These are phyloP conservation scores for Glaucomys volans DNA, from an alignment of 2,113 vertebrate species.

Conservation along the genomic window DNA sequence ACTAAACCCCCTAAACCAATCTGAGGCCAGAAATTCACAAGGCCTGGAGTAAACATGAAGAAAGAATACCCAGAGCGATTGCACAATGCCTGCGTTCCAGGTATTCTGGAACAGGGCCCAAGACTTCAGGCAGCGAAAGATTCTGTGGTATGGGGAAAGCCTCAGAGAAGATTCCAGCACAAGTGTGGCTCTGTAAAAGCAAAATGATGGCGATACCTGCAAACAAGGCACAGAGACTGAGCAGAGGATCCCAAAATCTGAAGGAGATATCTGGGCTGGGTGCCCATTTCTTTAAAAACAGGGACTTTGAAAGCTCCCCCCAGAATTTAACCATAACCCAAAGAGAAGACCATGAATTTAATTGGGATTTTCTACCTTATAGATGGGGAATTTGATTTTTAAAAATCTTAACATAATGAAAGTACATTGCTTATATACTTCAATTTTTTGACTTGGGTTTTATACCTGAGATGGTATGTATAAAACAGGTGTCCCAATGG, in stretches of 20 bases:
- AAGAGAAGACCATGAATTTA: background rate
- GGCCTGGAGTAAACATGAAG: background rate
- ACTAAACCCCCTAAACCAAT: background rate
- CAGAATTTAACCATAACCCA: background rate
- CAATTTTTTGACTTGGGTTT: conserved; percentile 12
- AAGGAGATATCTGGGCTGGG: background rate
- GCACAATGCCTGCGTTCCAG: background rate
- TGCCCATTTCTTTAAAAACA: conserved; percentile 5
- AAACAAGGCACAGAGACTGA: background rate
- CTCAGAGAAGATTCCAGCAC: background rate
- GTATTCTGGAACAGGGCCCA: background rate
- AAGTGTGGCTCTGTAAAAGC: background rate
- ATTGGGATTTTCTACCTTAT: background rate
- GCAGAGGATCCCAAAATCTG: background rate
- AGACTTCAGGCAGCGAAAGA: background rate
- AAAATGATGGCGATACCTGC: background rate
- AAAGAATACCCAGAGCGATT: background rate
- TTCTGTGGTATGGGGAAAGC: background rate
- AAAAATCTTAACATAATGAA: conserved; percentile 13
- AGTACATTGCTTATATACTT: background rate
- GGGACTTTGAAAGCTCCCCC: background rate
- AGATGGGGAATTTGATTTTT: background rate
- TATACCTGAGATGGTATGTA: background rate
- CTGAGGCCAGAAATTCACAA: background rate
- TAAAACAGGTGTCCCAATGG: background rate